These are phyloP conservation scores for Eidolon dupreanum DNA, from an alignment of 2,797 vertebrate genomes.

Conservation along the genomic window DNA sequence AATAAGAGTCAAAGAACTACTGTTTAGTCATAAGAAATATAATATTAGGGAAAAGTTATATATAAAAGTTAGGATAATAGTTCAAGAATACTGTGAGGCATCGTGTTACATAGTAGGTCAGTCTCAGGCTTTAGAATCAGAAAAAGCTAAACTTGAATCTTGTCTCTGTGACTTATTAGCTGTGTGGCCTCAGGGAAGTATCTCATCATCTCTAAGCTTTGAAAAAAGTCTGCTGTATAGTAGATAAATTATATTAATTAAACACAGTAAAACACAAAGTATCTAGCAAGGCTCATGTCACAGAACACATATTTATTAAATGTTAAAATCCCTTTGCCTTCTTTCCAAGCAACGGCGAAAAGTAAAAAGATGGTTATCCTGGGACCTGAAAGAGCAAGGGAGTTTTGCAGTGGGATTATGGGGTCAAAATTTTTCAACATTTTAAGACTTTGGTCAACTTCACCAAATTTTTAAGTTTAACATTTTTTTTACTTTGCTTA, in stretches of 20 bases:
- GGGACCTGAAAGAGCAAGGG: background rate
- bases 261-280: background rate
- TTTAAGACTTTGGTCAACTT: background rate
- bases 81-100: background rate
- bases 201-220: background rate
- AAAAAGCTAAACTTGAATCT: background rate
- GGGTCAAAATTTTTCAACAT: background rate
- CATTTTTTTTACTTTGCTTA: background rate
- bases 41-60: background rate
- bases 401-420: background rate
- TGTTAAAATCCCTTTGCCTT: conserved; percentile 5
- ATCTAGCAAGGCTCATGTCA: background rate
- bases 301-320: background rate
- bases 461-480: background rate
- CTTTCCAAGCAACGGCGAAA: background rate
- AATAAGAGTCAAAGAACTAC: background rate
- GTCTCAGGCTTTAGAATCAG: background rate
- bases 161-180: background rate
- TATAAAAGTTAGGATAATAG: background rate
- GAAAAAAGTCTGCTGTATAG: background rate
- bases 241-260: background rate
- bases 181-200: background rate
- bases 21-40: background rate
- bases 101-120: background rate
- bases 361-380: background rate